phyloP scores from a whole-genome alignment of 2,888 invertebrate species.

The Plagodis pulveraria region DNA sequence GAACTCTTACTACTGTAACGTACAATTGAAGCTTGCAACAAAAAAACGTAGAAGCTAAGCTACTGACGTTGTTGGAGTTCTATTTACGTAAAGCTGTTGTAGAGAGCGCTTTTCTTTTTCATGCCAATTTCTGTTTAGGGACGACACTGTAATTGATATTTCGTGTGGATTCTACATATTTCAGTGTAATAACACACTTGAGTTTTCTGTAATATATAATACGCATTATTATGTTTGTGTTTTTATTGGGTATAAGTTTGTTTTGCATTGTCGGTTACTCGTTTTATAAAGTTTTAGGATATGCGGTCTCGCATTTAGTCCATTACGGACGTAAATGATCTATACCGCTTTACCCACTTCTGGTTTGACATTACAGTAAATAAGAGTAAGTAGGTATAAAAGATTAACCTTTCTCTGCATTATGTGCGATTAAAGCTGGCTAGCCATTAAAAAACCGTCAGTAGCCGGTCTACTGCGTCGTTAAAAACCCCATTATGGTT shows the following conservation, averaged over 20 bases:
- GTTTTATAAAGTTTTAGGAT: no score
- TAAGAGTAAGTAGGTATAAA: background rate
- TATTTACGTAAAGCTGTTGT: conserved; percentile 12
- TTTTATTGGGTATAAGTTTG: conserved; percentile 1
- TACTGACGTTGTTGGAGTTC: conserved; percentile 12
- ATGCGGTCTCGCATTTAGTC: no score
- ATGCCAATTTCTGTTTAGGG: conserved; percentile 42
- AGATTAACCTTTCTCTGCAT: conserved; percentile 27
- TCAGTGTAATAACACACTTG: conserved; percentile 27
- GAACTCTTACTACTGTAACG: no score
- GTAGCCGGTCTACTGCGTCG: conserved; percentile 25
- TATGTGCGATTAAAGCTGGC: conserved; percentile 22
- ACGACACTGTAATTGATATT: conserved; percentile 49
- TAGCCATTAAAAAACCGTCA: conserved; percentile 28
- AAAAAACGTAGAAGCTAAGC: conserved; percentile 1
- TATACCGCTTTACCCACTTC: no score
- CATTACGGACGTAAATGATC: no score
- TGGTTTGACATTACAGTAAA: background rate
- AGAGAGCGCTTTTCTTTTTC: conserved; percentile 45
- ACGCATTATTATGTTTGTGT: background rate
- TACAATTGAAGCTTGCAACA: no score
- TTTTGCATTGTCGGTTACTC: background rate
- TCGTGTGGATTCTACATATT: conserved; percentile 33
- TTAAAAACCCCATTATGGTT: conserved; percentile 26
- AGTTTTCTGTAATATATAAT: conserved; percentile 1